Evolutionary conservation across 2,888 invertebrate genomes (phyloP), one percentile per base, ranked within the genome.

Genomic region (Tetrapedia diversipes): DNA sequence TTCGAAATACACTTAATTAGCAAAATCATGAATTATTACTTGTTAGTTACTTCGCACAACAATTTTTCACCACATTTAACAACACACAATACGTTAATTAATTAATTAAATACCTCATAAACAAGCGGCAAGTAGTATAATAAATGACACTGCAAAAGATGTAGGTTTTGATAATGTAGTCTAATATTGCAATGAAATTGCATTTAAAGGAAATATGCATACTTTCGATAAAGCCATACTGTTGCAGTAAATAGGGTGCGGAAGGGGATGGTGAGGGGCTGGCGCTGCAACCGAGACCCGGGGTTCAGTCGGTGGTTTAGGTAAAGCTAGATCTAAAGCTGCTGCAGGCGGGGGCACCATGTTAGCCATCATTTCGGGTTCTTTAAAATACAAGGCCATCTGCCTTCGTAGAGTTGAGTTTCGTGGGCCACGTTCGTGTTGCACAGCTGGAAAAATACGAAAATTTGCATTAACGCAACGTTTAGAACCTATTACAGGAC

Each of bases 391-490:
- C 82, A 96, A 92, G 2, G 96, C 96, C 95, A 98, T 97, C 93
- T 99, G 99, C 16, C 98, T 95, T 6, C 98, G 95, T 39, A 99
- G 93, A 0, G 99, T 99, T 0, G 99, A 98, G 91, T 97, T 98
- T 56, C 99, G 94, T 0, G 99, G 99, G 0, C 99, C 99, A 79
- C 99, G 94, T 92, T 99, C 99, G 90, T 99, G 99, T 92, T 99
- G 99, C 2, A 99, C 99, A 73, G 99, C 99, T 97, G 93, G 64
- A 94, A 93, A 78, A 89, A 88, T 39, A 81, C 84, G 45, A 85
- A 67, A 85, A 64, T 74, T 53, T 43, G 47, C 22, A 59, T 70
- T 61, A 43, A 64, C 43, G 34, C 34, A 24, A 32, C 37, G 56
- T 63, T 59, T 54, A 37, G 4, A 45, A 37, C 37, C 39, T 47